These are phyloP conservation scores for Sclerodermus sp. DNA, from an alignment of 2,888 invertebrate genomes.

Conservation along the genomic window DNA sequence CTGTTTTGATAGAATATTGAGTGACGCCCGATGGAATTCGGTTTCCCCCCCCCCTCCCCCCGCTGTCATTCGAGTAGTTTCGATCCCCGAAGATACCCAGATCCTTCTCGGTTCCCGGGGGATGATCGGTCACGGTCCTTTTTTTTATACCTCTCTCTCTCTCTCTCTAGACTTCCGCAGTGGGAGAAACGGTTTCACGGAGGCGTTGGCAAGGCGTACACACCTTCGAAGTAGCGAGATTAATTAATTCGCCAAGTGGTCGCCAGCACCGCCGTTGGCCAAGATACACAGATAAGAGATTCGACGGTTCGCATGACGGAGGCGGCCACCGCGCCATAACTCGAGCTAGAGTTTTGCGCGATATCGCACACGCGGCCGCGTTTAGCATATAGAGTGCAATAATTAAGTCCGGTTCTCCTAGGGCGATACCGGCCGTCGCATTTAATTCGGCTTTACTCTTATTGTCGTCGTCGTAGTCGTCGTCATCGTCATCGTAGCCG, in stretches of 20 bases:
- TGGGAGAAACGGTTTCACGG: no score
- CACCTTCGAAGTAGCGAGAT: no score
- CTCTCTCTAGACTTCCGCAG: no score
- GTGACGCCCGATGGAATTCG: conserved; percentile 42
- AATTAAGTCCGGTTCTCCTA: conserved; percentile 33
- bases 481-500: no score
- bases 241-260: conserved; percentile 20
- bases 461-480: conserved; percentile 42
- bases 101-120: no score
- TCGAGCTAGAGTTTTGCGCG: conserved; percentile 40
- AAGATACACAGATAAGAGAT: conserved; percentile 40
- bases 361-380: conserved; percentile 51
- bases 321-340: conserved; percentile 56
- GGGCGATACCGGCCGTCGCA: conserved; percentile 31
- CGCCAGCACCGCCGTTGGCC: conserved; percentile 12
- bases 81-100: no score
- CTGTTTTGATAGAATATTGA: conserved; percentile 41
- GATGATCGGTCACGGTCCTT: not conserved
- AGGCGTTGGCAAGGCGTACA: no score
- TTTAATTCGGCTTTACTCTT: conserved; percentile 40
- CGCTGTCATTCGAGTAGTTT: no score
- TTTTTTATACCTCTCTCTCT: no score
- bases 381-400: conserved; percentile 57
- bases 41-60: conserved; percentile 37
- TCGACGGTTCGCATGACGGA: conserved; percentile 53